Evolutionary conservation across 2,888 invertebrate genomes (phyloP).

Genomic region (Aproaerema taeniolella): DNA sequence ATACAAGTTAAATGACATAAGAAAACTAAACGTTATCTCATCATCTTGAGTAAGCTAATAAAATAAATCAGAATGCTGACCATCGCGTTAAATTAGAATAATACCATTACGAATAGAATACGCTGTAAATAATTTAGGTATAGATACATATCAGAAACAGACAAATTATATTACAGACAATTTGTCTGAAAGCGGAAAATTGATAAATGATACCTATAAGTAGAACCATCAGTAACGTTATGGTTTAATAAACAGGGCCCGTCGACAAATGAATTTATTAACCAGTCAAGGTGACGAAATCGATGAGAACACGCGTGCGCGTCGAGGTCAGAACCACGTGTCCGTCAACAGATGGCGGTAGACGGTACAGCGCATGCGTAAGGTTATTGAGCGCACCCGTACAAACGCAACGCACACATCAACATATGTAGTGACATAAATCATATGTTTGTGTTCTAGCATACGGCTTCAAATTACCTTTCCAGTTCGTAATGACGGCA

Average conservation of each 20-base stretch:
- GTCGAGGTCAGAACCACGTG: conserved; percentile 45
- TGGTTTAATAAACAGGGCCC: conserved; percentile 29
- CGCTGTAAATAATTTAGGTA: too few species aligned
- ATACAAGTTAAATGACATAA: too few species aligned
- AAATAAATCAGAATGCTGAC: too few species aligned
- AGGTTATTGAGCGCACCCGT: conserved; percentile 62
- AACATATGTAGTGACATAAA: conserved; percentile 47
- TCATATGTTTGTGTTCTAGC: conserved; percentile 68
- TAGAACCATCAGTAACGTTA: conserved; percentile 1
- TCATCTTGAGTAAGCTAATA: too few species aligned
- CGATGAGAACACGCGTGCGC: conserved; percentile 61
- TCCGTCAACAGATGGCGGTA: conserved; percentile 69
- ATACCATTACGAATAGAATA: too few species aligned
- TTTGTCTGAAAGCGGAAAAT: too few species aligned
- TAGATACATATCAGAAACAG: too few species aligned
- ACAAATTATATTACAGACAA: too few species aligned
- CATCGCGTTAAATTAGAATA: too few species aligned
- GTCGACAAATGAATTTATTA: conserved; percentile 62
- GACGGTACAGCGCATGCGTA: conserved; percentile 56
- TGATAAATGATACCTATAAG: too few species aligned
- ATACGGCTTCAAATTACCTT: conserved; percentile 68
- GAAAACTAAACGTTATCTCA: too few species aligned
- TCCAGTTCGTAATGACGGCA: conserved; percentile 61
- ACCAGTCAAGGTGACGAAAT: conserved; percentile 66
- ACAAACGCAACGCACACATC: conserved; percentile 28